phyloP scores from a whole-genome alignment of 1,140 invertebrate species.

The Hirudo medicinalis region DNA sequence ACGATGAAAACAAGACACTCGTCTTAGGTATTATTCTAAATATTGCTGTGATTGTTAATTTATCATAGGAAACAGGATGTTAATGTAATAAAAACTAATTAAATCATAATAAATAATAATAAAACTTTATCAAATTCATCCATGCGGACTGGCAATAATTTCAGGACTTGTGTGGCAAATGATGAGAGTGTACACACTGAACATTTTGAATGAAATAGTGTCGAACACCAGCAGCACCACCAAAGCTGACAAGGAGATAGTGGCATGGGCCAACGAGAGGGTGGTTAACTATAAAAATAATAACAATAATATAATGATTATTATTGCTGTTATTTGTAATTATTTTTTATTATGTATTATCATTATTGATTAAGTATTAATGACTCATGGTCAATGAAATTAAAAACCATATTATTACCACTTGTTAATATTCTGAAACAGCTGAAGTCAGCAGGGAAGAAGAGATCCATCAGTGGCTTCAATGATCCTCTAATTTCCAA shows the following conservation, averaged over 20 bases:
- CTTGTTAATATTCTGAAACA: conserved; percentile 24
- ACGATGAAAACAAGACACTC: conserved; percentile 88
- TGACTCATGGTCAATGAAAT: too few relatives aligned
- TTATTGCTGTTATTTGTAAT: too few relatives aligned
- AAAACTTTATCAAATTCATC: too few relatives aligned
- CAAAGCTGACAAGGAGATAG: conserved; percentile 82
- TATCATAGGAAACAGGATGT: background rate
- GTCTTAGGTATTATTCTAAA: conserved; percentile 54
- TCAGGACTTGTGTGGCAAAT: conserved; percentile 91
- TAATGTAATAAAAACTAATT: background rate
- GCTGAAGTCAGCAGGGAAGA: conserved; percentile 57
- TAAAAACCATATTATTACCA: too few relatives aligned
- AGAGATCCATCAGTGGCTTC: conserved; percentile 68
- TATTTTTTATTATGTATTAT: too few relatives aligned
- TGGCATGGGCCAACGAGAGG: conserved; percentile 92
- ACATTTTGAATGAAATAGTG: conserved; percentile 71
- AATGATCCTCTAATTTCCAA: conserved; percentile 71
- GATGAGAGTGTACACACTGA: conserved; percentile 93
- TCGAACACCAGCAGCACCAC: conserved; percentile 52
- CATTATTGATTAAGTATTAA: too few relatives aligned
- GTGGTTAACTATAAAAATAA: conserved; percentile 37
- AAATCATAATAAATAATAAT: too few relatives aligned
- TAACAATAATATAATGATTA: too few relatives aligned
- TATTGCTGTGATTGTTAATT: background rate
- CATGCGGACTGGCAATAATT: conserved; percentile 15